Percentiles rank a stretch among this genome's conserved stretches.
These are phyloP conservation scores for Eupeodes corollae DNA, from an alignment of 1,140 invertebrate genomes.

Conservation along the genomic window DNA sequence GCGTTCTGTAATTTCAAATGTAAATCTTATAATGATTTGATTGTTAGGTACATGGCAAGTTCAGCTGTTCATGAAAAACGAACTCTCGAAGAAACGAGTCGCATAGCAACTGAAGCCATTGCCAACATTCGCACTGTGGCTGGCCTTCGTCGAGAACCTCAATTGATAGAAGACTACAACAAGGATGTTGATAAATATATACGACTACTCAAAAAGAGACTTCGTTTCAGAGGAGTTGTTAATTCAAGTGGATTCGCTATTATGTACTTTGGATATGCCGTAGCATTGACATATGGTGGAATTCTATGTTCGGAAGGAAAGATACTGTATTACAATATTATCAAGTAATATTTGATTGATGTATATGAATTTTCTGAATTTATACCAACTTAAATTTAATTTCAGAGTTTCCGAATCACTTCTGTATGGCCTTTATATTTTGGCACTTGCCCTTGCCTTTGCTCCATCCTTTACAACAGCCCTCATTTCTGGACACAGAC, in stretches of 20 bases:
- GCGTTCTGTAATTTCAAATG: slow-evolving; percentile 44
- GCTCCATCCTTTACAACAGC: slow-evolving; percentile 81
- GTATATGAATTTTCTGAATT: neutral
- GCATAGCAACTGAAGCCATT: slow-evolving; percentile 65
- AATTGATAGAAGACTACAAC: slow-evolving; percentile 46
- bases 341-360: slow-evolving; percentile 48
- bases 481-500: slow-evolving; percentile 61
- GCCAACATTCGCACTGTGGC: slow-evolving; percentile 65
- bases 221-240: slow-evolving; percentile 60
- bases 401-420: slow-evolving; percentile 69
- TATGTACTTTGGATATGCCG: slow-evolving; percentile 71
- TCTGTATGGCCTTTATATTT: slow-evolving; percentile 75
- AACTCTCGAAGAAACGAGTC: slow-evolving; percentile 53
- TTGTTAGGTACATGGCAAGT: slow-evolving; percentile 45
- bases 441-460: slow-evolving; percentile 72
- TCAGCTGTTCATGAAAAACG: slow-evolving; percentile 51
- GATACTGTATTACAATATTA: slow-evolving; percentile 48
- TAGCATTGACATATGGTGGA: slow-evolving; percentile 72
- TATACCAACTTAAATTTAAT: neutral
- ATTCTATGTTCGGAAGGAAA: slow-evolving; percentile 48
- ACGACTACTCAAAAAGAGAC: slow-evolving; percentile 44
- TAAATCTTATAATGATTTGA: too few species aligned
- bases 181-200: slow-evolving; percentile 44
- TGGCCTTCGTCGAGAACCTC: slow-evolving; percentile 41
- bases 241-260: slow-evolving; percentile 70